Evolutionary conservation across 2,888 invertebrate species (phyloP).

Genomic region (Lamproptera curius): DNA sequence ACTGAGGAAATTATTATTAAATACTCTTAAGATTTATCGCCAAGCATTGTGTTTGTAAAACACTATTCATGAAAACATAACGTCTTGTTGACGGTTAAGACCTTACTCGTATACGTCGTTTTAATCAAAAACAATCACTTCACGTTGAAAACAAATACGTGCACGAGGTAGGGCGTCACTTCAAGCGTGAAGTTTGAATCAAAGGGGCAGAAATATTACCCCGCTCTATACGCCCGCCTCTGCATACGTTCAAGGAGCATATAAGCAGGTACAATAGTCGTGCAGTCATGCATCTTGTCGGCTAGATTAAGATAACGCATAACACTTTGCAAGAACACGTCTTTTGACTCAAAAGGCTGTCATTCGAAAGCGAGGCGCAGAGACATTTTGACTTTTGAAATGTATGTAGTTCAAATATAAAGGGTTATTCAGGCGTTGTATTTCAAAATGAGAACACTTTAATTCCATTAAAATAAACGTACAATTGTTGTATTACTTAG

Average conservation of each 20-base stretch:
- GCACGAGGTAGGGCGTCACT: conserved; percentile 36
- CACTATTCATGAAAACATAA: not conserved
- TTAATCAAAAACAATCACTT: conserved; percentile 35
- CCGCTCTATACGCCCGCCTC: conserved; percentile 31
- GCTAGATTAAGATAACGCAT: conserved; percentile 65
- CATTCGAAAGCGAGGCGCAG: conserved; percentile 41
- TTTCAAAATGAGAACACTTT: not conserved
- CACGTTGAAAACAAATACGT: conserved; percentile 35
- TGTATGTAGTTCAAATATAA: conserved; percentile 13
- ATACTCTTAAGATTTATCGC: too few species aligned
- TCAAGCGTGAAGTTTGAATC: conserved; percentile 35
- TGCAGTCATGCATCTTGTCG: conserved; percentile 44
- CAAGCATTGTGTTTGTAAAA: too few species aligned
- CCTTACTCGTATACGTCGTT: conserved; percentile 32
- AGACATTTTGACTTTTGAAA: conserved; percentile 47
- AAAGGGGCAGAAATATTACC: conserved; percentile 60
- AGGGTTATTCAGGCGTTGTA: not conserved
- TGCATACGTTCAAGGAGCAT: conserved; percentile 47
- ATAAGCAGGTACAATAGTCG: conserved; percentile 50
- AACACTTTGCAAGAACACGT: conserved; percentile 41
- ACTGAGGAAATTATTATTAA: too few species aligned
- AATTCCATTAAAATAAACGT: not conserved
- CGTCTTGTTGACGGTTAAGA: conserved; percentile 13
- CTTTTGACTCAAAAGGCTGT: conserved; percentile 36
- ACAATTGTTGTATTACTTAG: too few species aligned